These are phyloP conservation scores for Patella caerulea DNA, from an alignment of 2,888 invertebrate genomes.

Conservation along the genomic window DNA sequence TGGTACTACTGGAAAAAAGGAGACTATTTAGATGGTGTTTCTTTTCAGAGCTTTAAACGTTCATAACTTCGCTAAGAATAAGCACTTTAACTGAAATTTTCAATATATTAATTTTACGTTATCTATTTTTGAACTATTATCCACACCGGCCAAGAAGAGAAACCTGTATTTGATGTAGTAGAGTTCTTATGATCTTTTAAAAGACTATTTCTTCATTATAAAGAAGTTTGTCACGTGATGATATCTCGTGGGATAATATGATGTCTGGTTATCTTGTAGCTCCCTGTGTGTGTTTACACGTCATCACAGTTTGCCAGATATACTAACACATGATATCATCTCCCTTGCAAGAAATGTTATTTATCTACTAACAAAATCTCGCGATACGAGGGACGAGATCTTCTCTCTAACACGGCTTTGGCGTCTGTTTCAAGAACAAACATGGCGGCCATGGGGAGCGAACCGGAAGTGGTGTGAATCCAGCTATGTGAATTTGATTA, in stretches of 20 bases:
- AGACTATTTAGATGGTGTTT: no score
- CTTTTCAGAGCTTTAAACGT: no score
- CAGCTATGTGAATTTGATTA: slow-evolving; percentile 1
- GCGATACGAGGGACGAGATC: not conserved
- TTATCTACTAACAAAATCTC: not conserved
- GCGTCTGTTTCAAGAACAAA: not conserved
- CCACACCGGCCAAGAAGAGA: no score
- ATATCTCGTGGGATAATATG: not conserved
- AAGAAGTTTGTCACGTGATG: not conserved
- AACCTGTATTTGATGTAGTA: no score
- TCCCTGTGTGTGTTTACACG: slow-evolving; percentile 3
- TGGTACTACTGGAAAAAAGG: no score
- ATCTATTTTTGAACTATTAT: no score
- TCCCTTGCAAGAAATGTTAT: not conserved
- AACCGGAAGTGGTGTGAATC: slow-evolving; percentile 9
- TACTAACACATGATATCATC: not conserved
- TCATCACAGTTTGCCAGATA: not conserved
- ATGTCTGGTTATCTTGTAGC: not conserved
- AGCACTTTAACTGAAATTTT: no score
- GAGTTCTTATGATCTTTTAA: no score
- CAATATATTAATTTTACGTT: no score
- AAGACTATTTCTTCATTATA: no score
- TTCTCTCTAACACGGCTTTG: not conserved
- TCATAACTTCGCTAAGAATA: no score
- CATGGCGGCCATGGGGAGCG: slow-evolving; percentile 8